Percentiles rank a stretch among this genome's conserved stretches.
phyloP scores from a whole-genome alignment of 2,113 vertebrate genomes.

The Uria lomvia region DNA sequence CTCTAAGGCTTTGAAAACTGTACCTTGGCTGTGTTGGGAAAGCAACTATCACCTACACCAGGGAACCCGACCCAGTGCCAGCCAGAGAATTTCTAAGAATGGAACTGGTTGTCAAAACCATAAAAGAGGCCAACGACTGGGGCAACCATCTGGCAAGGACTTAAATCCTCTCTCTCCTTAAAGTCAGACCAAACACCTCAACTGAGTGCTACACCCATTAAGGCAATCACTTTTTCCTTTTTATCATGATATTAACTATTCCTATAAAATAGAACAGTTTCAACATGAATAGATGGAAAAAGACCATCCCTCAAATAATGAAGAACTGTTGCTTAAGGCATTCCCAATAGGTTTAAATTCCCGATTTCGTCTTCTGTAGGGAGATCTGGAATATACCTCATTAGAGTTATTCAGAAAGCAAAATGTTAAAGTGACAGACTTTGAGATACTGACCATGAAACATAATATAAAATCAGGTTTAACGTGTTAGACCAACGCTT shows the following conservation, averaged over 20 bases:
- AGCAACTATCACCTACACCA: background rate
- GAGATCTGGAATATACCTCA: background rate
- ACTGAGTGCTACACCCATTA: background rate
- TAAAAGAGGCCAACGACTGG: background rate
- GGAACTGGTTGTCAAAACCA: background rate
- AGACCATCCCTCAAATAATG: background rate
- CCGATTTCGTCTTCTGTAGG: background rate
- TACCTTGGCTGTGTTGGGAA: background rate
- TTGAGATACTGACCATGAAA: background rate
- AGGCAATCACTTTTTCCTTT: background rate
- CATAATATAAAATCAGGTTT: background rate
- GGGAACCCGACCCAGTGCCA: background rate
- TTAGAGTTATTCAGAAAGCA: background rate
- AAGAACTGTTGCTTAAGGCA: background rate
- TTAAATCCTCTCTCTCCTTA: background rate
- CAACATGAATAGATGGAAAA: background rate
- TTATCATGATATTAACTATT: background rate
- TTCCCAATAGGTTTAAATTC: background rate
- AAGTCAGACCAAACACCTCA: background rate
- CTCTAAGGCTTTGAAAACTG: background rate
- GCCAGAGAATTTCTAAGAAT: background rate
- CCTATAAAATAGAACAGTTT: background rate
- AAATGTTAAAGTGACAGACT: background rate
- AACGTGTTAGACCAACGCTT: rapidly evolving
- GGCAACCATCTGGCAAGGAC: background rate